These are phyloP conservation scores for Oryzias curvinotus DNA, from an alignment of 2,113 vertebrate genomes.

Conservation along the genomic window DNA sequence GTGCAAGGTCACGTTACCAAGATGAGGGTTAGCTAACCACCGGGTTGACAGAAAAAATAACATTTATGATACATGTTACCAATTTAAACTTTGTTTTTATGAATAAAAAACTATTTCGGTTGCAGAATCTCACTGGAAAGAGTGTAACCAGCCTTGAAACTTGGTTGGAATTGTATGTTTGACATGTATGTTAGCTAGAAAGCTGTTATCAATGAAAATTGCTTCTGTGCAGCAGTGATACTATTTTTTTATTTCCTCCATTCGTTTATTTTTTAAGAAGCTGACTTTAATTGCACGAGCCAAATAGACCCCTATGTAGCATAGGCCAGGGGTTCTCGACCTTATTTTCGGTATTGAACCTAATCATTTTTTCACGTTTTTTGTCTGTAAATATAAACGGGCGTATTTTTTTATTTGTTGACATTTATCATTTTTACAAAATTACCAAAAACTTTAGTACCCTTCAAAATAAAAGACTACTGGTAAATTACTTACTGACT, in stretches of 20 bases:
- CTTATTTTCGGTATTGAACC: too few relatives aligned
- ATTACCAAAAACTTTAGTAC: too few relatives aligned
- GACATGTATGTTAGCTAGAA: not conserved
- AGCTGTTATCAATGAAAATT: not conserved
- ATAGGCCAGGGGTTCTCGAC: too few relatives aligned
- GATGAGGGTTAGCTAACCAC: constrained; percentile 31
- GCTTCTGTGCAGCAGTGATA: not conserved
- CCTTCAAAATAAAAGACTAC: not conserved
- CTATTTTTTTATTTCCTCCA: not conserved
- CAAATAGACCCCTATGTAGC: not conserved
- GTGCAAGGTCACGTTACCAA: constrained; percentile 70
- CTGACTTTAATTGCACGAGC: not conserved
- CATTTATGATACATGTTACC: too few relatives aligned
- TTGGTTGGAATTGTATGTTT: too few relatives aligned
- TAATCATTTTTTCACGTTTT: too few relatives aligned
- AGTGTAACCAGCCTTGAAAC: not conserved
- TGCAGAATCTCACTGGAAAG: not conserved
- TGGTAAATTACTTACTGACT: too few relatives aligned
- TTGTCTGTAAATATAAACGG: too few relatives aligned
- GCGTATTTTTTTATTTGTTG: too few relatives aligned
- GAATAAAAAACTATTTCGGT: not conserved
- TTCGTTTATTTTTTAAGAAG: not conserved
- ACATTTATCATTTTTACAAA: too few relatives aligned
- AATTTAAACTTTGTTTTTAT: too few relatives aligned
- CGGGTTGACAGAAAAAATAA: not conserved